Evolutionary conservation across 1,140 invertebrate species (phyloP).

Genomic region (Zaprionus africanus): DNA sequence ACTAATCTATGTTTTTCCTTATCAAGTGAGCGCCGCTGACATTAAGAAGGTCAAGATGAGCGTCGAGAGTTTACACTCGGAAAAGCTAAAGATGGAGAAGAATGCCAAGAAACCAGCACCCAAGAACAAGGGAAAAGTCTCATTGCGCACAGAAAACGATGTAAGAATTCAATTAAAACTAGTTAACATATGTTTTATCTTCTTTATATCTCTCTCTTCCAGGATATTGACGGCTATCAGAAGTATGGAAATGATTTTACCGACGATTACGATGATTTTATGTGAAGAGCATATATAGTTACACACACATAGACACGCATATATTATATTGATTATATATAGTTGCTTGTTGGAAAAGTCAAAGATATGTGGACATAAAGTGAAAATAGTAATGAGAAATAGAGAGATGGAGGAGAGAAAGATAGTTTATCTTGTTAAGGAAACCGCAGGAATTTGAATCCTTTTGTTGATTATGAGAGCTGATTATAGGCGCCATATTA

Average conservation of each 20-base stretch:
- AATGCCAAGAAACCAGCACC: conserved; percentile 89
- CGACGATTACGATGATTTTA: conserved; percentile 89
- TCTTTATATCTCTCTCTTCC: conserved; percentile 47
- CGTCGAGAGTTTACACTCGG: conserved; percentile 91
- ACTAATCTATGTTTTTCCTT: conserved; percentile 67
- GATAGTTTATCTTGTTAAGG: conserved; percentile 71
- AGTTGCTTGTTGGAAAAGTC: conserved; percentile 72
- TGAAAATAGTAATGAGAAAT: not conserved
- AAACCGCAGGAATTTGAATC: conserved; percentile 71
- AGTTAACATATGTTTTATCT: not conserved
- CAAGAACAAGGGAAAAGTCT: conserved; percentile 92
- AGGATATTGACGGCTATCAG: conserved; percentile 85
- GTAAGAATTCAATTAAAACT: conserved; percentile 84
- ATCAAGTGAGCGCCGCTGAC: conserved; percentile 88
- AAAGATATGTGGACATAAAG: not conserved
- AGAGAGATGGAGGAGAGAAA: conserved; percentile 20
- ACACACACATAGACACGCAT: conserved; percentile 32
- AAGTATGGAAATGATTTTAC: conserved; percentile 86
- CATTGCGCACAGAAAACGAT: conserved; percentile 90
- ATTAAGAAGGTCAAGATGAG: conserved; percentile 93
- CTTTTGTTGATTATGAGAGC: conserved; percentile 73
- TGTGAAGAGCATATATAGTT: conserved; percentile 85
- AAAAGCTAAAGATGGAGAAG: conserved; percentile 93
- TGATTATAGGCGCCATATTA: conserved; percentile 54
- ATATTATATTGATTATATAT: conserved; percentile 53